Base-by-base conservation (phyloP, 2,797 vertebrate species). In the Bryconaethiops microstoma region DNA sequence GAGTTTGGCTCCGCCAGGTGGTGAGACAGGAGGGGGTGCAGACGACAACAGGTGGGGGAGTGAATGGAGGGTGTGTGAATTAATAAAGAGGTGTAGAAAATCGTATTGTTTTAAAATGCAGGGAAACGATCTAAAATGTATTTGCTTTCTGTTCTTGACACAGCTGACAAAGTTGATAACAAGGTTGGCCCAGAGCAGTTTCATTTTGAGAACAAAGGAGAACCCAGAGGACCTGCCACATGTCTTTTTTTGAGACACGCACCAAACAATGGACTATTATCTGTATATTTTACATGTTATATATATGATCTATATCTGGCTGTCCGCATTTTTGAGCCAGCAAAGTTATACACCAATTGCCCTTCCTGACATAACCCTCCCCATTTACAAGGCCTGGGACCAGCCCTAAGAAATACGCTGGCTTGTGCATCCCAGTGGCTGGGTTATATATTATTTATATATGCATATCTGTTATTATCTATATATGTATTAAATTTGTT, bases 1-100 rank as follows among this genome's bases (percentile, higher is more conserved):
- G 64, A 67, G 39, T 72, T 48, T 80, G 86, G 90, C 93, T 90
- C 94, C 93, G 90, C 94, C 94, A 89, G 55, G 72, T 77, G 77
- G 86, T 17, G 55, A 54, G 13, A 14, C 13, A 78, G 87, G 84
- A 78, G 87, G 84, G 83, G 86, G 21, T 52, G 81, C 90, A 88
- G 87, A 63, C 54, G 25, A n/a, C 91, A 92, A 94, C 93, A 93
- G 91, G 92, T 93, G 78, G 50, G 29, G 59, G 64, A 55, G 72
- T 60, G 25, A 48, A 17, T 67, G 35, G 57, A 35, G 59, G 45
- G 57, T 17, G 59, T 25, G 16, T 57, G 17, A 7, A 13, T 48
- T 64, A 40, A 19, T 13, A 39, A 19, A 50, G 50, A 0, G 16
- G 1, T 55, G 21, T 8, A 39, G 4, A 50, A 19, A n/a, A 21